Evolutionary conservation across 2,888 invertebrate species (phyloP).

Genomic region (Chymomyza fuscimana): DNA sequence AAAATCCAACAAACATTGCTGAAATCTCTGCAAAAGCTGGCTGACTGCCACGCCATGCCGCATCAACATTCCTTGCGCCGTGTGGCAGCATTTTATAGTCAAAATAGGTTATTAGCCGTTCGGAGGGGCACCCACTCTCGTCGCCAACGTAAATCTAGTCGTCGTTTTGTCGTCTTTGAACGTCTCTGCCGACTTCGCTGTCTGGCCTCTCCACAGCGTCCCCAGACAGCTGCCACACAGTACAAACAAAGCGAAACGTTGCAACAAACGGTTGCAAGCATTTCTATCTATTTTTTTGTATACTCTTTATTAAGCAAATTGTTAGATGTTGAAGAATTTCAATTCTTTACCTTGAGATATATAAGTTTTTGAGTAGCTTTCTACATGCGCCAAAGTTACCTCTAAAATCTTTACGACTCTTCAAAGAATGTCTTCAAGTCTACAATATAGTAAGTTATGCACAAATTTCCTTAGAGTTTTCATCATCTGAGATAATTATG

Average conservation of each 20-base stretch:
- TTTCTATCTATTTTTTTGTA: neutral
- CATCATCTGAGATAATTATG: too few relatives aligned
- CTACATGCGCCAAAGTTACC: too few relatives aligned
- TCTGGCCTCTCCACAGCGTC: neutral
- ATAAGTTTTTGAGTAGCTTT: too few relatives aligned
- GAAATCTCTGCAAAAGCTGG: constrained; percentile 24
- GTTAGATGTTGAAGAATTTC: too few relatives aligned
- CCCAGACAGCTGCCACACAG: neutral
- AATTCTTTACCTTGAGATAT: too few relatives aligned
- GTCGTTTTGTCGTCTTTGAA: neutral
- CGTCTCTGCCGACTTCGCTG: neutral
- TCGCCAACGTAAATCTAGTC: neutral
- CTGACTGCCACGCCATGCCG: constrained; percentile 27
- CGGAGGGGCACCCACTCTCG: constrained; percentile 25
- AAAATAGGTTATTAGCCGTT: constrained; percentile 57
- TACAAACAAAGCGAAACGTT: constrained; percentile 18
- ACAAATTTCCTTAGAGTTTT: too few relatives aligned
- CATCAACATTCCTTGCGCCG: constrained; percentile 44
- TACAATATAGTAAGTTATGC: too few relatives aligned
- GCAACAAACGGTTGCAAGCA: constrained; percentile 10
- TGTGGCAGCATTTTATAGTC: constrained; percentile 47
- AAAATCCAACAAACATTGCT: constrained; percentile 31
- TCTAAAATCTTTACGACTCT: too few relatives aligned
- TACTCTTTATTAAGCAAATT: neutral
- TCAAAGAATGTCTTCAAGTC: too few relatives aligned